Conservation (phyloP, 2,113 vertebrate species). For the Passerina amoena region DNA sequence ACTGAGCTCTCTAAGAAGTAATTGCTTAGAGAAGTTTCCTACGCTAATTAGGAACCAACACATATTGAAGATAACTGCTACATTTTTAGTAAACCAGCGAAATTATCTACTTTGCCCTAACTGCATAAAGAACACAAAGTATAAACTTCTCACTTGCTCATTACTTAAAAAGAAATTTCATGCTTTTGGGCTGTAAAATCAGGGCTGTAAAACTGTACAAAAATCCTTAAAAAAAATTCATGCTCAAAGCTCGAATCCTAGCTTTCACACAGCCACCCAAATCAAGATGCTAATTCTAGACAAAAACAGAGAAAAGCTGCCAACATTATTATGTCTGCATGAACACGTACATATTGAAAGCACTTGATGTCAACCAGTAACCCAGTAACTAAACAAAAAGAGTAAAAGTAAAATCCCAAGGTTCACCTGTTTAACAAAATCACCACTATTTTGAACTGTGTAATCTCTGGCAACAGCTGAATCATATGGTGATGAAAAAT, state of each 20-base stretch:
- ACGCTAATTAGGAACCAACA: neutral
- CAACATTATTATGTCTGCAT: neutral
- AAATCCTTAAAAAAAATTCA: neutral
- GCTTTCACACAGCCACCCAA: neutral
- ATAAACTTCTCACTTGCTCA: neutral
- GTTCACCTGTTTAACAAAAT: neutral
- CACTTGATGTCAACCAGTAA: neutral
- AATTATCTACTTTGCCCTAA: neutral
- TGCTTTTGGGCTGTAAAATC: neutral
- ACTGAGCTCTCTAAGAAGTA: neutral
- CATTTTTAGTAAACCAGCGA: neutral
- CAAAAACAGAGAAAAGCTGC: neutral
- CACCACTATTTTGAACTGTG: neutral
- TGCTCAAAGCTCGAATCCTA: neutral
- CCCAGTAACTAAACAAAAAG: neutral
- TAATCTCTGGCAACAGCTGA: neutral
- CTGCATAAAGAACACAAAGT: neutral
- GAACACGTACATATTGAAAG: neutral
- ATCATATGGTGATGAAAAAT: neutral
- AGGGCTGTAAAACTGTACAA: neutral
- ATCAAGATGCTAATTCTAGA: neutral
- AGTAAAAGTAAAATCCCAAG: neutral
- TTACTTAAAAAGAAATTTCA: slow-evolving; percentile 9
- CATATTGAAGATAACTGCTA: neutral
- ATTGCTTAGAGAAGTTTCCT: neutral